A percentile compares a stretch with the other conserved stretches of the same genome.
phyloP scores from a whole-genome alignment of 2,797 vertebrate species.

The Acanthis flammea region DNA sequence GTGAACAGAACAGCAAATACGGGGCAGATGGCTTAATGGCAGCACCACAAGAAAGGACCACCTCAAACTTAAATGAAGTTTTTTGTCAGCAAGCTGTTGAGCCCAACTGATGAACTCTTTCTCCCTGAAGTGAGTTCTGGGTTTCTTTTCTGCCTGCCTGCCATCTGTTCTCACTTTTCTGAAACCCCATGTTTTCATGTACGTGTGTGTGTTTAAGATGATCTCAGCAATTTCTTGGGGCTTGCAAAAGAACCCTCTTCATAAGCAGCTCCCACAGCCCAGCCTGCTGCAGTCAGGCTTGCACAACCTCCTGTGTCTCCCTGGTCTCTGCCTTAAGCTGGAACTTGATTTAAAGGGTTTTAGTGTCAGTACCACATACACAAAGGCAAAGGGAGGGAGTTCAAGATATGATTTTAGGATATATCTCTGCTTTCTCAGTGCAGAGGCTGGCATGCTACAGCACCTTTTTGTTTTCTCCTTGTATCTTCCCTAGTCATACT shows the following conservation, averaged over 20 bases:
- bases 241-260: not conserved
- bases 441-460: not conserved
- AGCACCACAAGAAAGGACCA: not conserved
- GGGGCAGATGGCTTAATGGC: not conserved
- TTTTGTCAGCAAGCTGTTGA: conserved; percentile 3
- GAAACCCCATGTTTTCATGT: not conserved
- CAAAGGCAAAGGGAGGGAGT: not conserved
- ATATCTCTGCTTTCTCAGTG: not conserved
- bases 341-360: not conserved
- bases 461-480: not conserved
- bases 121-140: not conserved
- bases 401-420: not conserved
- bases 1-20: not conserved
- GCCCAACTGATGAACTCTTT: not conserved
- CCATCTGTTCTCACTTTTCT: not conserved
- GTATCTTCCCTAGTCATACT: not conserved
- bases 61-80: not conserved
- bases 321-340: not conserved
- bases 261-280: not conserved
- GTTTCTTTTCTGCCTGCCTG: not conserved
- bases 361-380: not conserved
- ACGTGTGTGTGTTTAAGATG: not conserved
- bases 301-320: not conserved
- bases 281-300: not conserved
- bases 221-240: not conserved